Conservation (phyloP, 2,113 vertebrate genomes). For the Pteropus alecto region DNA sequence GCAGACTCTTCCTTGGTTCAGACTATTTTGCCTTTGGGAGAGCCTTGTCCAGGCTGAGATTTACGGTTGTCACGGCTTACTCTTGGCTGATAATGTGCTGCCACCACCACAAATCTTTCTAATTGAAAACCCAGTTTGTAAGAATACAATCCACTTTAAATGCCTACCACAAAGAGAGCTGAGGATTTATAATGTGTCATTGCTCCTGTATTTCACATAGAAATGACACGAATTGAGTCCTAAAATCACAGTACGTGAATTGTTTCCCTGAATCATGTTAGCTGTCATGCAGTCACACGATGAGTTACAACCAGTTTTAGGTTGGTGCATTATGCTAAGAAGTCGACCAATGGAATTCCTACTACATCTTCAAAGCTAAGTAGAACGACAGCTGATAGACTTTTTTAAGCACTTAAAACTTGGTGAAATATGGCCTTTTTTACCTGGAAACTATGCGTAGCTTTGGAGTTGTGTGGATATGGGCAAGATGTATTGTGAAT, state of each 20-base stretch:
- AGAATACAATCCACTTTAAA: not conserved
- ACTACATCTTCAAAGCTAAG: not conserved
- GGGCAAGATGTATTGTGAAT: not conserved
- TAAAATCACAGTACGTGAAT: not conserved
- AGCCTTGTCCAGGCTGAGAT: not conserved
- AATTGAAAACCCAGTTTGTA: slow-evolving; percentile 50
- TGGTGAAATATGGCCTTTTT: slow-evolving; percentile 15
- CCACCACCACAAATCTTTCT: slow-evolving; percentile 44
- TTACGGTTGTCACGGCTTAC: slow-evolving; percentile 19
- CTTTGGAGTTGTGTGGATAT: not conserved
- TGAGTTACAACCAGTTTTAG: not conserved
- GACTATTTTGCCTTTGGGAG: not conserved
- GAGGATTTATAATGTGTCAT: not conserved
- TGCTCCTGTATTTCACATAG: not conserved
- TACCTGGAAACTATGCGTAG: not conserved
- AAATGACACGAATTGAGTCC: slow-evolving; percentile 41
- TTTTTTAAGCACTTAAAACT: not conserved
- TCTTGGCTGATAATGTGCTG: not conserved
- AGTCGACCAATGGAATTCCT: not conserved
- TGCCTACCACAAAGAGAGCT: not conserved
- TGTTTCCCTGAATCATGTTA: not conserved
- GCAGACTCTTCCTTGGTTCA: not conserved
- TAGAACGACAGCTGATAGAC: not conserved
- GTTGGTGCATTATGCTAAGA: not conserved
- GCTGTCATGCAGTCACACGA: not conserved